A percentile compares a stretch with the other conserved stretches of the same genome.
These are phyloP conservation scores for Drosophila pullipes DNA, from an alignment of 2,888 invertebrate genomes.

Conservation along the genomic window DNA sequence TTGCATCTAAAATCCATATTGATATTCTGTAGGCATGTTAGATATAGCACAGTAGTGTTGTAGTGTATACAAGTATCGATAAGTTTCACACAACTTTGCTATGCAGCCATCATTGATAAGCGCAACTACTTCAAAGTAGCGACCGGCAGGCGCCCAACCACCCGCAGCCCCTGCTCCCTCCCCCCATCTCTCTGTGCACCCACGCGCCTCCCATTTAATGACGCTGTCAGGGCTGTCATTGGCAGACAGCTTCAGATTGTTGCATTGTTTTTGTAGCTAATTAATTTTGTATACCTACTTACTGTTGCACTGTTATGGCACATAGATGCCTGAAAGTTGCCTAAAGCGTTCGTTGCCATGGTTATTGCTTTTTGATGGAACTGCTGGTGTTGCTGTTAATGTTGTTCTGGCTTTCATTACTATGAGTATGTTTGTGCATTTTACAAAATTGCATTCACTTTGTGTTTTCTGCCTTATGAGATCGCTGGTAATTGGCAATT, in stretches of 20 bases:
- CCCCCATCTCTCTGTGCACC: neutral
- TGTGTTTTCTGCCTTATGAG: slow-evolving; percentile 28
- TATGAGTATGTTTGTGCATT: slow-evolving; percentile 46
- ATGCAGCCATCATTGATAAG: slow-evolving; percentile 65
- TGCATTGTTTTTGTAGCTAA: slow-evolving; percentile 70
- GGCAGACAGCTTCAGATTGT: slow-evolving; percentile 45
- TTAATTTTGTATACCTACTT: slow-evolving; percentile 68
- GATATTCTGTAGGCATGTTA: neutral
- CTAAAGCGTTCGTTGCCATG: slow-evolving; percentile 30
- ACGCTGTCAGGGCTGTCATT: slow-evolving; percentile 25
- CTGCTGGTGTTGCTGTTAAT: slow-evolving; percentile 2
- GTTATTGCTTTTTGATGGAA: slow-evolving; percentile 7
- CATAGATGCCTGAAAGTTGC: slow-evolving; percentile 39
- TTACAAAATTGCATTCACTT: slow-evolving; percentile 43
- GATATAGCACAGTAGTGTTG: neutral
- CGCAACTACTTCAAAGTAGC: slow-evolving; percentile 52
- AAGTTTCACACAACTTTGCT: neutral
- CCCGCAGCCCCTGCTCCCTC: too few species aligned
- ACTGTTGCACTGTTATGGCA: slow-evolving; percentile 70
- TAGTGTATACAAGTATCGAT: slow-evolving; percentile 12
- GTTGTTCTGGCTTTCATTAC: neutral
- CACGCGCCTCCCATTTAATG: neutral
- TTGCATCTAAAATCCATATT: neutral
- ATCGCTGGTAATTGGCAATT: slow-evolving; percentile 27
- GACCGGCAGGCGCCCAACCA: slow-evolving; percentile 13